Conservation (phyloP, 2,113 vertebrate genomes). For the Chlamydotis undulata region DNA sequence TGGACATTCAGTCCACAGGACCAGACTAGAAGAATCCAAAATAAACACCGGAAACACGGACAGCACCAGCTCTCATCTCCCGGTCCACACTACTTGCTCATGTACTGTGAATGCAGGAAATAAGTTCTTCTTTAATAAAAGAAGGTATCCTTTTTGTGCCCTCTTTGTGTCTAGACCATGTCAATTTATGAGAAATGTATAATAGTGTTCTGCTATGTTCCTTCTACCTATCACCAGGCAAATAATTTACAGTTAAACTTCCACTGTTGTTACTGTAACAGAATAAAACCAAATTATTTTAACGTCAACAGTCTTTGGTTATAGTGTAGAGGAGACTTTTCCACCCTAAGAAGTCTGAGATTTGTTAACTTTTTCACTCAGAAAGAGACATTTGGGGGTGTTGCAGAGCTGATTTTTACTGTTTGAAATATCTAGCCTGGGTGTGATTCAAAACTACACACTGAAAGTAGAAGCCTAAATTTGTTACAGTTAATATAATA, state of each 20-base stretch:
- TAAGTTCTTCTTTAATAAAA: background rate
- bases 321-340: background rate
- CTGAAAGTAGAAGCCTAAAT: background rate
- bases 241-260: background rate
- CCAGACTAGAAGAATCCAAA: background rate
- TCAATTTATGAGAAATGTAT: background rate
- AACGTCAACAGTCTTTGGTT: background rate
- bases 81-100: background rate
- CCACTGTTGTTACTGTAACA: background rate
- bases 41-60: background rate
- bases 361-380: background rate
- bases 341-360: background rate
- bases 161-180: background rate
- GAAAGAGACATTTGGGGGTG: fast-evolving
- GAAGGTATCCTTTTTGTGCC: background rate
- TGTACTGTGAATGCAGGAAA: background rate
- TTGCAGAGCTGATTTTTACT: background rate
- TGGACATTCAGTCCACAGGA: background rate
- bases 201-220: background rate
- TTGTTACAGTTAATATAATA: background rate
- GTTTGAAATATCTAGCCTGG: background rate
- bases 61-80: background rate
- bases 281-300: background rate
- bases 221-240: background rate
- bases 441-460: background rate